These are phyloP conservation scores for Tachycineta bicolor DNA, from an alignment of 2,113 vertebrate species.

Conservation along the genomic window DNA sequence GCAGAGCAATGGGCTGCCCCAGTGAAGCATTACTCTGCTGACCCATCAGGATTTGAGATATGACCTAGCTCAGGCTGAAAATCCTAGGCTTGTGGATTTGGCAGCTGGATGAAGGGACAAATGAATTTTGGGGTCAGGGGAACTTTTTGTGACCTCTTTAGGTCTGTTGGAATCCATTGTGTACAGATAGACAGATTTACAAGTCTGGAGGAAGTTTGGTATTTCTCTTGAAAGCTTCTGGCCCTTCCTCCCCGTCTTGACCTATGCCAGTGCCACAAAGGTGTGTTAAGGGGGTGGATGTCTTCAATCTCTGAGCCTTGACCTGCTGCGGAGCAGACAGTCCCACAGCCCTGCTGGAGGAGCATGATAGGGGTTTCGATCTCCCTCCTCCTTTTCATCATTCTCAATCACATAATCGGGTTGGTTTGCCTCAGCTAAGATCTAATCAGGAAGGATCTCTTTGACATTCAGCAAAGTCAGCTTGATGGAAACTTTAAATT, in stretches of 20 bases:
- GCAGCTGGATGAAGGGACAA: neutral
- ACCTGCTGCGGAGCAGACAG: neutral
- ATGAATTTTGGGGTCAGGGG: neutral
- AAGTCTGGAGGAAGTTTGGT: neutral
- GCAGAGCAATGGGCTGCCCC: neutral
- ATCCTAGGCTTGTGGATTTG: neutral
- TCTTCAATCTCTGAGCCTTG: neutral
- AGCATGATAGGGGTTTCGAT: accelerated
- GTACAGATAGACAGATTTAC: neutral
- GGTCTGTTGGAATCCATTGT: neutral
- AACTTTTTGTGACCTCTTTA: neutral
- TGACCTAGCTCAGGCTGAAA: neutral
- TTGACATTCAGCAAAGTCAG: slow-evolving; percentile 68
- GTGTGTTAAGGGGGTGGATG: neutral
- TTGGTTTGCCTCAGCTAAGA: slow-evolving; percentile 46
- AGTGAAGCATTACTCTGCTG: neutral
- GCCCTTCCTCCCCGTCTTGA: neutral
- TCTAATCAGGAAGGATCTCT: slow-evolving; percentile 59
- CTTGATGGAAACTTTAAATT: slow-evolving; percentile 47
- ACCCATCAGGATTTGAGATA: neutral
- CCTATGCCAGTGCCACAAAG: neutral
- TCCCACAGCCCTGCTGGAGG: neutral
- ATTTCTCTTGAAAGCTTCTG: neutral
- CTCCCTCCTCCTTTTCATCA: neutral
- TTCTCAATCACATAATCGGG: neutral